Conservation (phyloP, 2,797 vertebrate genomes). For the Silurus lanzhouensis region DNA sequence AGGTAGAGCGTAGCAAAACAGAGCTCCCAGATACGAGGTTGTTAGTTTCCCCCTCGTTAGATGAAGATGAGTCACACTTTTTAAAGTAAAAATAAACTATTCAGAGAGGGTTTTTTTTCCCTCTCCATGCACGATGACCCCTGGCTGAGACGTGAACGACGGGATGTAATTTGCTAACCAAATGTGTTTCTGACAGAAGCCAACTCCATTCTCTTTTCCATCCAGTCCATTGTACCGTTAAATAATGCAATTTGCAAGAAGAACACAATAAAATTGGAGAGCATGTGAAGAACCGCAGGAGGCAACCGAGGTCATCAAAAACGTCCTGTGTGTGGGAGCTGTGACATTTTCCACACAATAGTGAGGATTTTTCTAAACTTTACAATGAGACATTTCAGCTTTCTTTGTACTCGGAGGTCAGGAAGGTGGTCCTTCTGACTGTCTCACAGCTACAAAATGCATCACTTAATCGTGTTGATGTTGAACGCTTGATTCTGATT, state of each 20-base stretch:
- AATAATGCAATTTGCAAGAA: constrained; percentile 29
- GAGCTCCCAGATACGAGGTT: background rate
- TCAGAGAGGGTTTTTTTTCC: background rate
- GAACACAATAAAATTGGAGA: constrained; percentile 20
- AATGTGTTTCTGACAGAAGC: constrained; percentile 30
- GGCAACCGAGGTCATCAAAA: constrained; percentile 8
- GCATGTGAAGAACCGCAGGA: constrained; percentile 8
- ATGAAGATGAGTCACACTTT: constrained; percentile 31
- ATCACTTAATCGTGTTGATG: background rate
- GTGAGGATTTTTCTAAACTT: background rate
- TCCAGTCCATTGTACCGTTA: constrained; percentile 20
- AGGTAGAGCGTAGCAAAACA: constrained; percentile 14
- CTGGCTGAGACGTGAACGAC: constrained; percentile 23
- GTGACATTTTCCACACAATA: constrained; percentile 30
- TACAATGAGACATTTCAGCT: background rate
- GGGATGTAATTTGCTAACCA: constrained; percentile 34
- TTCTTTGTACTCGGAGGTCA: background rate
- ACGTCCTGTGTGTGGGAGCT: background rate
- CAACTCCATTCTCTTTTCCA: constrained; percentile 28
- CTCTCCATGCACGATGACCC: background rate
- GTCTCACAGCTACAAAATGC: background rate
- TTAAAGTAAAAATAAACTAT: constrained; percentile 15
- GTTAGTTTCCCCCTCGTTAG: background rate
- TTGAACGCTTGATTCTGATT: background rate
- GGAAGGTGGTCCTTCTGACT: background rate